phyloP scores from a whole-genome alignment of 2,888 invertebrate species.

The Dynastes maya region DNA sequence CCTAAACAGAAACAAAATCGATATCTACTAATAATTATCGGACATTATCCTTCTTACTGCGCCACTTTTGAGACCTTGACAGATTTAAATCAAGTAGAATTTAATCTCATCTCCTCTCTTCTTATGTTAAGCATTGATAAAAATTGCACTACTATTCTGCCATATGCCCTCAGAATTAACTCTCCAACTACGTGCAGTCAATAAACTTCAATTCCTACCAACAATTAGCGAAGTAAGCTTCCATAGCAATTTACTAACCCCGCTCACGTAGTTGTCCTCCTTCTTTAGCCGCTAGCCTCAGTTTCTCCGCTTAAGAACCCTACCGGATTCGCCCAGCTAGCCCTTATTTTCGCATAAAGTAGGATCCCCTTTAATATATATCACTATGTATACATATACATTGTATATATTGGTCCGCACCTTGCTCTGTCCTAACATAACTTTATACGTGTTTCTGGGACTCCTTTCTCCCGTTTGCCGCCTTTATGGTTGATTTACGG shows the following conservation, averaged over 20 bases:
- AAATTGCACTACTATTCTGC: no score
- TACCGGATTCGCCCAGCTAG: conserved; percentile 32
- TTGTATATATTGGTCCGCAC: conserved; percentile 39
- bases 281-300: conserved; percentile 36
- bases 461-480: conserved; percentile 18
- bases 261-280: conserved; percentile 42
- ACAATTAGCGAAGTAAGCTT: conserved; percentile 44
- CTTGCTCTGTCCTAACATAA: conserved; percentile 46
- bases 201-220: conserved; percentile 41
- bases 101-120: no score
- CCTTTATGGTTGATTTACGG: conserved; percentile 38
- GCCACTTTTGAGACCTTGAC: no score
- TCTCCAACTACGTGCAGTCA: conserved; percentile 5
- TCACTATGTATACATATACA: conserved; percentile 4
- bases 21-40: no score
- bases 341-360: conserved; percentile 43
- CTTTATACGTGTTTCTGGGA: conserved; percentile 44
- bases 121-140: no score
- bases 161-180: no score
- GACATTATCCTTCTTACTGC: no score
- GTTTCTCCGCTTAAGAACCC: conserved; percentile 48
- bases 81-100: no score
- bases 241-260: conserved; percentile 43
- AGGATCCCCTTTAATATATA: conserved; percentile 27
- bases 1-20: no score